These are phyloP conservation scores for Megamerina dolium DNA, from an alignment of 2,888 invertebrate genomes.

Conservation along the genomic window DNA sequence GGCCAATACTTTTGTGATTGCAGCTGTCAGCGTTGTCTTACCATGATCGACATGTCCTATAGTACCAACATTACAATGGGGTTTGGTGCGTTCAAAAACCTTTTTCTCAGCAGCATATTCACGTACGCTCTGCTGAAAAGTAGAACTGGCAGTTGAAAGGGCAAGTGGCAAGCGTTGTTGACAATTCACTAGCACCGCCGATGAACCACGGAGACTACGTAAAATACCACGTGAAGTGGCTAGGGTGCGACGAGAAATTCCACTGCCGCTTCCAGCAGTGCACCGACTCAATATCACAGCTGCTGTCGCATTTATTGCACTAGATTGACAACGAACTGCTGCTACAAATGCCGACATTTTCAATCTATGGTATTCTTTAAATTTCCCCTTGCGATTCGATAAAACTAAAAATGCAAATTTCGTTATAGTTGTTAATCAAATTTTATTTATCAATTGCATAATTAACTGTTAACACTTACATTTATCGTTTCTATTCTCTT, in stretches of 20 bases:
- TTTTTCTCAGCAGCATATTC: conserved; percentile 66
- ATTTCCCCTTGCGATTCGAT: conserved; percentile 1
- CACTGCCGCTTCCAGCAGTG: conserved; percentile 2
- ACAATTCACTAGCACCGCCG: conserved; percentile 20
- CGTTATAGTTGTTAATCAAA: too few species aligned
- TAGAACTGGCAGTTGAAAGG: conserved; percentile 19
- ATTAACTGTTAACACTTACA: conserved; percentile 1
- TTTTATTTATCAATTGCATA: too few species aligned
- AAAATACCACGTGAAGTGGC: conserved; percentile 25
- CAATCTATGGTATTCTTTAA: conserved; percentile 8
- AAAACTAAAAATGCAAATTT: conserved; percentile 4
- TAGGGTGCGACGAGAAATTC: conserved; percentile 28
- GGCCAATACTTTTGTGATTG: conserved; percentile 88
- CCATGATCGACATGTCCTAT: conserved; percentile 99
- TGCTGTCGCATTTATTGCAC: conserved; percentile 17
- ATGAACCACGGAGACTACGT: conserved; percentile 21
- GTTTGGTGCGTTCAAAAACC: conserved; percentile 73
- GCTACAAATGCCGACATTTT: conserved; percentile 33
- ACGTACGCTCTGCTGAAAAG: conserved; percentile 34
- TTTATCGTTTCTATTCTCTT: neutral
- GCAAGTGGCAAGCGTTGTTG: conserved; percentile 22
- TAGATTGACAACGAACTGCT: conserved; percentile 28
- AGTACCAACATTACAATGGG: conserved; percentile 96
- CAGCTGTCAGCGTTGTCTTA: conserved; percentile 96
- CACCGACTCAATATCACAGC: conserved; percentile 17